Base-by-base conservation (phyloP, 2,797 vertebrate genomes). In the Mustela erminea region DNA sequence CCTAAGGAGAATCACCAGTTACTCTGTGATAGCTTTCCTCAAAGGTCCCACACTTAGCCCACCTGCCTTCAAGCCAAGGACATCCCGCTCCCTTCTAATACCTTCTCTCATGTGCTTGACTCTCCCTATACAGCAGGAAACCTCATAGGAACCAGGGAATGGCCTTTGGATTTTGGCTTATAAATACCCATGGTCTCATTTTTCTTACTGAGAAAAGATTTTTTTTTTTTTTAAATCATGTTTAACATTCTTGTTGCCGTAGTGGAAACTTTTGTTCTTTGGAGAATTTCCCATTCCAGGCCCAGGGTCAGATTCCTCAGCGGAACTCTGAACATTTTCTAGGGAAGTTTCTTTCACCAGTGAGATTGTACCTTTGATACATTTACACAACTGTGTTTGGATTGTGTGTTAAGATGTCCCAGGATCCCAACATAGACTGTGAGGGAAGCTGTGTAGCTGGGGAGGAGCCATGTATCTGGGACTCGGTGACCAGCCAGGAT, bases 201-300 rank as follows among this genome's bases (percentile, higher is more conserved):
- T 96, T 97, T 94, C 92, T 93, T 89, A 95, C 93, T 93, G 93
- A 98, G 94, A 82, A 58, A 83, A 77, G n/a, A 20, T 78, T 93
- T 87, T 87, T 64, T 68, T 52, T 68, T 52, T 52, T 52, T 52
- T 52, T 62, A 89, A 66, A 83, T 94, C 91, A 9, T 97, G 86
- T 97, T 97, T 96, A 96, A 93, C 98, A 98, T 98, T 98, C 95
- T 96, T 98, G 92, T 97, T 97, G 97, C 95, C 17, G 72, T 82
- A 98, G 98, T 98, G 98, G 98, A 98, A 98, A 98, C 95, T 98
- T 98, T 98, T 97, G 95, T 95, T 93, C 96, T 98, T 97, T 97
- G 94, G 97, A 96, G 56, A 96, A 32, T 75, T 94, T 97, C 95
- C 97, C 93, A 72, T 96, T 94, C 64, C 56, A 96, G 95, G 64